A percentile compares a stretch with the other conserved stretches of the same genome.
phyloP scores from a whole-genome alignment of 2,797 vertebrate species.

The Poecilia wingei region DNA sequence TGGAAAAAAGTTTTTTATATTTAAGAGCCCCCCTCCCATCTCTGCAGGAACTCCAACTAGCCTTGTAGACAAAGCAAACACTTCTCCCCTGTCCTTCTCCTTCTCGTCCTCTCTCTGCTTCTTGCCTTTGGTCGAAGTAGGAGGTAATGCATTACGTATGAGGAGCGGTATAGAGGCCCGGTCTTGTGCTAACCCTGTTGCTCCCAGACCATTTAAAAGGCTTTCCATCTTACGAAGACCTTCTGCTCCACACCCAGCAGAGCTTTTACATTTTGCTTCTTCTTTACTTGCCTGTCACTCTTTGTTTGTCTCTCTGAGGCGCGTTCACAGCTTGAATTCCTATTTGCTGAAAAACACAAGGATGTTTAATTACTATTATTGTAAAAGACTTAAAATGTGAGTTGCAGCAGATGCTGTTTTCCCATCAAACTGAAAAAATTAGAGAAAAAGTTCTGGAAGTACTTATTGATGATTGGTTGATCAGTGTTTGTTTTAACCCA shows the following conservation, averaged over 20 bases:
- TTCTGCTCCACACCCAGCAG: constrained; percentile 11
- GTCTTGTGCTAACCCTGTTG: constrained; percentile 60
- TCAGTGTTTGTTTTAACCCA: not conserved
- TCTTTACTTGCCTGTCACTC: not conserved
- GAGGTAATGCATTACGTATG: constrained; percentile 77
- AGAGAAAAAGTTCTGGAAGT: not conserved
- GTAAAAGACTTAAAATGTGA: not conserved
- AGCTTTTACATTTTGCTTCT: constrained; percentile 7
- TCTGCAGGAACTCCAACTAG: constrained; percentile 49
- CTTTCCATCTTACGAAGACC: constrained; percentile 28
- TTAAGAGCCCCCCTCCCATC: constrained; percentile 57
- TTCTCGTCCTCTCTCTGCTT: constrained; percentile 7
- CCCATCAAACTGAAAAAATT: not conserved
- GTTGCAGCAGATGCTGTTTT: not conserved
- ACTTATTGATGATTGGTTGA: not conserved
- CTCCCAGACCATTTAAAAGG: constrained; percentile 54
- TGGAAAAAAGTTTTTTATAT: constrained; percentile 68
- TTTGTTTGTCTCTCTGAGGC: constrained; percentile 31
- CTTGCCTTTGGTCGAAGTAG: constrained; percentile 50
- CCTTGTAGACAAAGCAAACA: constrained; percentile 35
- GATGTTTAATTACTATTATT: not conserved
- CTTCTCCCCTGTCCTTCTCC: constrained; percentile 31
- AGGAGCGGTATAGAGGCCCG: constrained; percentile 46
- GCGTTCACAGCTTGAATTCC: not conserved
- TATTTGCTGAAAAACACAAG: not conserved